Evolutionary conservation across 2,888 invertebrate species (phyloP).

Genomic region (Brachyptera risi): DNA sequence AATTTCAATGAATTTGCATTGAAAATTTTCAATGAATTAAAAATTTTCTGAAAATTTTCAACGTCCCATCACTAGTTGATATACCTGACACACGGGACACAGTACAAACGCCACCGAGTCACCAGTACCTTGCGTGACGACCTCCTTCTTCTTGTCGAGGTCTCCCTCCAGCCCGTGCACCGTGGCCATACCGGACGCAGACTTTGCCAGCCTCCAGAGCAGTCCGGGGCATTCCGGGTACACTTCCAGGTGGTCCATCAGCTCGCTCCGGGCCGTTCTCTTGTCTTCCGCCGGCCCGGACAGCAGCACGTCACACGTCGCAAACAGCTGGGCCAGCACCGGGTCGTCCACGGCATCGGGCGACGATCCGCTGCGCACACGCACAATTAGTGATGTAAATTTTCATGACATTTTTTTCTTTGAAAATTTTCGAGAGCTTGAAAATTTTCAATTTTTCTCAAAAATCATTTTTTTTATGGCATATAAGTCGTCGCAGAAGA

Average conservation of each 20-base stretch:
- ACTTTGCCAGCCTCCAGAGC: constrained; percentile 40
- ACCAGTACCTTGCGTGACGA: constrained; percentile 37
- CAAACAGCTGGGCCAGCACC: not conserved
- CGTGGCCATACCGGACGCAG: constrained; percentile 35
- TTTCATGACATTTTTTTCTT: too few relatives aligned
- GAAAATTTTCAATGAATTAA: too few relatives aligned
- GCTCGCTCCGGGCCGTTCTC: constrained; percentile 45
- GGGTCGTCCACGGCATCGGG: not conserved
- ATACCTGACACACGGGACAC: too few relatives aligned
- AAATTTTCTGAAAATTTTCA: too few relatives aligned
- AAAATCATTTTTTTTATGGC: too few relatives aligned
- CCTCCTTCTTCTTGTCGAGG: constrained; percentile 35
- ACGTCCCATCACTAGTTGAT: too few relatives aligned
- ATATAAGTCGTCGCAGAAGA: too few relatives aligned
- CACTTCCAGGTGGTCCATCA: constrained; percentile 49
- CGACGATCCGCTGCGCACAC: not conserved
- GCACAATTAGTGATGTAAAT: too few relatives aligned
- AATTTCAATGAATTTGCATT: too few relatives aligned
- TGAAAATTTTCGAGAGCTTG: too few relatives aligned
- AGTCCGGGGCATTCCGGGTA: not conserved
- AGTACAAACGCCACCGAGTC: too few relatives aligned
- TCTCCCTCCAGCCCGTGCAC: constrained; percentile 35
- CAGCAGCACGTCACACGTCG: not conserved
- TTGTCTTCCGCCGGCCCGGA: not conserved
- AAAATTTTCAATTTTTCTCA: too few relatives aligned